These are phyloP conservation scores for Cantharis lateralis DNA, from an alignment of 2,888 invertebrate genomes.

Conservation along the genomic window DNA sequence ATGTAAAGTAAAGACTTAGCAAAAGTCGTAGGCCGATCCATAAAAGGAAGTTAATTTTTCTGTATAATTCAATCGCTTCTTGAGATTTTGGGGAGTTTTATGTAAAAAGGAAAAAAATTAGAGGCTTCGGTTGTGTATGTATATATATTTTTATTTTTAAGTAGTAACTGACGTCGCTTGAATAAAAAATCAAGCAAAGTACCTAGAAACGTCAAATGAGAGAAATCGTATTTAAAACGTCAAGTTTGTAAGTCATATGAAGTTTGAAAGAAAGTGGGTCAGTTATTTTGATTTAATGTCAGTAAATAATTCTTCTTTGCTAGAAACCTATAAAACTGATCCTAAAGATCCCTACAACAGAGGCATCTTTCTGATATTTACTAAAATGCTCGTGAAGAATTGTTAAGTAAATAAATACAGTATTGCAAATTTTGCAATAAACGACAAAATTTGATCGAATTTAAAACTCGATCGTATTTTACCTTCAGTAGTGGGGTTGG, in stretches of 20 bases:
- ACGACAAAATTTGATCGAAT: not conserved
- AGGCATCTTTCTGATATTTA: not conserved
- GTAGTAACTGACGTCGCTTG: not conserved
- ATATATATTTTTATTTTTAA: no score
- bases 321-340: not conserved
- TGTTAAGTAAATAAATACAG: not conserved
- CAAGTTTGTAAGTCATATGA: no score
- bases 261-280: not conserved
- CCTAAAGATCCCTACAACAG: not conserved
- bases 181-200: not conserved
- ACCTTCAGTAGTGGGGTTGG: not conserved
- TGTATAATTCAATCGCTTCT: no score
- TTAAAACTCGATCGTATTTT: not conserved
- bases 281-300: not conserved
- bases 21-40: no score
- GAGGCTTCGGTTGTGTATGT: no score
- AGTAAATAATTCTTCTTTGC: not conserved
- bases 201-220: not conserved
- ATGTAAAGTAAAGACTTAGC: not conserved
- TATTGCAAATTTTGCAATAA: not conserved
- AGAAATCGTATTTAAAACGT: not conserved
- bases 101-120: not conserved
- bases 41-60: no score
- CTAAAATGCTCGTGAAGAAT: not conserved
- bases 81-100: no score